Evolutionary conservation across 2,113 vertebrate species (phyloP), one percentile per base, ranked within the genome.

Genomic region (Amphiprion ocellaris): DNA sequence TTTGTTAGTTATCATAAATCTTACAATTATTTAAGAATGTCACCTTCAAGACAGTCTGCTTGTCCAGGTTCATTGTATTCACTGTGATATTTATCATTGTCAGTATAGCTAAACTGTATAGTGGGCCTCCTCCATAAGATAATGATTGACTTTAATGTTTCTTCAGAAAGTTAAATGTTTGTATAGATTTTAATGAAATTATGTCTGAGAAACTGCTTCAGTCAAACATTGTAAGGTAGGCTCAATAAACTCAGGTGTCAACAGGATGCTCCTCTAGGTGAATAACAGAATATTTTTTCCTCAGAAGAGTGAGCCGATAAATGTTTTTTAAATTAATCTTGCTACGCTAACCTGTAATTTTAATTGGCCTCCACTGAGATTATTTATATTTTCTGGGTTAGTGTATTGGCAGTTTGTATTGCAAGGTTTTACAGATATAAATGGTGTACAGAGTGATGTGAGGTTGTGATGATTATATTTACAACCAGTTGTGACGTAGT

Each of bases 61-160:
- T 41, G 4, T 8, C 16, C 44, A 50, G 23, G 19, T 54, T 46
- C 41, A 16, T 58, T 74, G 3, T 28, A 54, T 23, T 61, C 15
- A 73, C 9, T 52, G 16, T 52, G 4, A 37, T 15, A n/a, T 46
- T 15, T 81, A 5, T 63, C 21, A 19, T 33, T n/a, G 4, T 33
- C 33, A 39, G 16, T 70, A 19, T 37, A 47, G n/a, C 61, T 23
- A 21, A 52, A 53, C 23, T 65, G 33, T 58, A 69, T 46, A 63
- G 17, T n/a, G 54, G 6, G 21, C 24, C 1, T 44, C 47, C n/a
- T 14, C 7, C 10, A 41, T 4, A 37, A 23, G 49, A 49, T 62
- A 50, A 39, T 52, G 7, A 47, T 47, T 74, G 11, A 55, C 21
- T 56, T 14, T 6, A 11, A 26, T 4, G 21, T n/a, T 24, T 37